A percentile compares a stretch with the other conserved stretches of the same genome.
phyloP scores from a whole-genome alignment of 2,113 vertebrate species.

The Bubo blakistoni region DNA sequence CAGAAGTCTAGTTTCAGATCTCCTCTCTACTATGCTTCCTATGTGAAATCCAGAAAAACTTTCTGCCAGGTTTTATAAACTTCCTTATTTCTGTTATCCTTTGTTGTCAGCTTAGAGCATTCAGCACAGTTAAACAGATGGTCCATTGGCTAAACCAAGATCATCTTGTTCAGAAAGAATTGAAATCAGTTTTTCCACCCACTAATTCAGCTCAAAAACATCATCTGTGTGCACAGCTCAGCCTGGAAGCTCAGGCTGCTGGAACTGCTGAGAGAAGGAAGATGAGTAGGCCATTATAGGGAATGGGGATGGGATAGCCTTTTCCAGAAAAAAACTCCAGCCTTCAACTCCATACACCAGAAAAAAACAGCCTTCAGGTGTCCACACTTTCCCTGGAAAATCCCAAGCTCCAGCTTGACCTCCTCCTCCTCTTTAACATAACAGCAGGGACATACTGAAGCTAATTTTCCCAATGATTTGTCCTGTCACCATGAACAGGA shows the following conservation, averaged over 20 bases:
- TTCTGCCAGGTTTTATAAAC: not conserved
- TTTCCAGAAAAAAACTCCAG: not conserved
- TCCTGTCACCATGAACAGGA: not conserved
- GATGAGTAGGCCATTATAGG: not conserved
- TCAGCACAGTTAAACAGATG: not conserved
- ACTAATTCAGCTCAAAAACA: not conserved
- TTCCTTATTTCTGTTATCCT: not conserved
- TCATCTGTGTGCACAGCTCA: not conserved
- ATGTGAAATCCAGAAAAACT: not conserved
- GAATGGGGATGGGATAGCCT: not conserved
- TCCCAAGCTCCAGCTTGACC: not conserved
- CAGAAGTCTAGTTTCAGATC: not conserved
- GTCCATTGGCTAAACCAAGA: not conserved
- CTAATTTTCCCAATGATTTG: accelerated
- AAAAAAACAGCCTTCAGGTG: not conserved
- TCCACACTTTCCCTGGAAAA: not conserved
- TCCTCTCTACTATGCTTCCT: not conserved
- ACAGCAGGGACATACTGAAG: not conserved
- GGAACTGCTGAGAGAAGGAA: not conserved
- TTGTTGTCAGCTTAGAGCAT: not conserved
- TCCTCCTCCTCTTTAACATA: not conserved
- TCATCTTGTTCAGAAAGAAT: not conserved
- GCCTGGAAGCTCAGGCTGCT: not conserved
- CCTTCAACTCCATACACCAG: not conserved
- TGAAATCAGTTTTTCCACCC: not conserved